Evolutionary conservation across 2,888 invertebrate species (phyloP), one percentile per base, ranked within the genome.

Genomic region (Theodoxus fluviatilis): DNA sequence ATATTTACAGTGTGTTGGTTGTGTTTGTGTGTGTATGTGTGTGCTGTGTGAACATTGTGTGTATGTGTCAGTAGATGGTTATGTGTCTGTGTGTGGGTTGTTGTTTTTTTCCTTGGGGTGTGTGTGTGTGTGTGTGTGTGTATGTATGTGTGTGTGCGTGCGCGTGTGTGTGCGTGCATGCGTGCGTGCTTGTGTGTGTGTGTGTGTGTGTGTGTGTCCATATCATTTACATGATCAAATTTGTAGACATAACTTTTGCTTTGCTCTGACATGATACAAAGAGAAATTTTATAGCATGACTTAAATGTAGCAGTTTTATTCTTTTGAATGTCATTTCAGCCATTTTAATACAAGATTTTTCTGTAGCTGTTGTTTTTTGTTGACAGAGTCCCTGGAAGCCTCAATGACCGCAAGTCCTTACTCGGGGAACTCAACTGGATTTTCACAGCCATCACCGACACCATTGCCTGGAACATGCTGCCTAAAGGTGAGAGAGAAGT

Each of bases 401-500:
- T 97, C 78, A 94, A 93, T 78, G 98, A 98, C 89, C 91, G 98
- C 28, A 91, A 96, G 80, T 98, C 99, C 37, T 96, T 98, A 94
- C 90, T 98, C 77, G 99, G 99, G 64, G 98, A 99, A 89, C 90
- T 99, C 73, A 99, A 99, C 90, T 99, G 99, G 99, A 98, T 99
- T 85, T 99, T 99, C 89, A 99, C 99, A 1, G 98, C 99, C 59
- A 97, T 99, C 80, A 99, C 99, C 0, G 99, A 99, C 88, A 99
- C 99, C 12, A 98, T 99, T 84, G 99, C 99, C 0, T 99, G 98
- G 98, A 97, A 97, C 86, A 94, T 94, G 55, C 90, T 99, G 81
- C 95, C 97, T 3, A 91, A 94, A 90, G 92, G 92, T 92, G 84
- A 76, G 74, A n/a, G n/a, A n/a, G n/a, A n/a, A n/a, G n/a, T n/a